Conservation (phyloP, 1,140 invertebrate species). For the Rhopalosiphum padi region DNA sequence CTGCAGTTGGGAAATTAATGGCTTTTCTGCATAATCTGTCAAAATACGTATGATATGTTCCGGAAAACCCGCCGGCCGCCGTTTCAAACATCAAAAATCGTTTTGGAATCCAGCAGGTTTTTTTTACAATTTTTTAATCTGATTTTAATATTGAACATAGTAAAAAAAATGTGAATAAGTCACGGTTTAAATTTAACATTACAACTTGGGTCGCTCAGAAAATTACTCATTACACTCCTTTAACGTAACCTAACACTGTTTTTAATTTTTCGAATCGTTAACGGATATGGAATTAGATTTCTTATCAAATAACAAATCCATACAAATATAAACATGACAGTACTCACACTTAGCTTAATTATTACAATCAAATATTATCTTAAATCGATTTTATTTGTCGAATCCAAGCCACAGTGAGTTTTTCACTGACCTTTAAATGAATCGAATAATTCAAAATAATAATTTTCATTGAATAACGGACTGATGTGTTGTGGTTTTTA, state of each 20-base stretch:
- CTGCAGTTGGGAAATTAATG: not conserved
- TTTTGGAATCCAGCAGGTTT: not conserved
- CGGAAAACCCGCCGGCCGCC: not conserved
- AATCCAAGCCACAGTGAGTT: not conserved
- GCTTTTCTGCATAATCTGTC: not conserved
- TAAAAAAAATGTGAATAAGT: not conserved
- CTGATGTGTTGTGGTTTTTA: not conserved
- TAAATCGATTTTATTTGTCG: not conserved
- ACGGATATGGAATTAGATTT: not conserved
- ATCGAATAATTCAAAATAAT: not conserved
- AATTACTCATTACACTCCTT: not conserved
- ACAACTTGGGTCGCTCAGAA: too few species aligned
- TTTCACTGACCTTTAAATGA: not conserved
- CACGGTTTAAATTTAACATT: not conserved
- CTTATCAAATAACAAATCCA: not conserved
- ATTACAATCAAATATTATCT: not conserved
- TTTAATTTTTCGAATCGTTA: not conserved
- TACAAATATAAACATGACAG: not conserved
- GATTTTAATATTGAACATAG: not conserved
- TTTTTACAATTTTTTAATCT: not conserved
- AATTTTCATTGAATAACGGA: not conserved
- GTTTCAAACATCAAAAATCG: not conserved
- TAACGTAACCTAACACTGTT: not conserved
- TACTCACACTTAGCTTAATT: not conserved
- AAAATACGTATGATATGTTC: not conserved